A percentile compares a stretch with the other conserved stretches of the same genome.
These are phyloP conservation scores for Pyrocoelia pectoralis DNA, from an alignment of 2,888 invertebrate species.

Conservation along the genomic window DNA sequence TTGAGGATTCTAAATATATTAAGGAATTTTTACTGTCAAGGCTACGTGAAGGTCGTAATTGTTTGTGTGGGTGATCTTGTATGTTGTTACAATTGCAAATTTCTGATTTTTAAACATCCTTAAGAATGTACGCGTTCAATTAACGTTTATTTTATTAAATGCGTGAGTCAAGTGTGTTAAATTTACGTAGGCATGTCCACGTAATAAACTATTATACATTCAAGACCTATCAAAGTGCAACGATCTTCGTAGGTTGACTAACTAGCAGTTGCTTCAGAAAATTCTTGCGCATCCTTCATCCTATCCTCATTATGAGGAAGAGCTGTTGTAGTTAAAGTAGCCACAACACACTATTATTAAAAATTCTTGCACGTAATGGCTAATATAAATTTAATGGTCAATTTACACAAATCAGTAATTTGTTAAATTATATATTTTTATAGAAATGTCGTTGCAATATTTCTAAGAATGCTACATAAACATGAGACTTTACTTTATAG, in stretches of 20 bases:
- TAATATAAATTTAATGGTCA: not conserved
- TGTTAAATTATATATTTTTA: not conserved
- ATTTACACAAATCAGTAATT: not conserved
- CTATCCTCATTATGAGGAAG: not conserved
- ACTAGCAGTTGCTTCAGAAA: constrained; percentile 22
- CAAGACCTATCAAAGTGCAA: constrained; percentile 29
- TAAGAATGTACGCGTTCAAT: not conserved
- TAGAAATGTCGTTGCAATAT: not conserved
- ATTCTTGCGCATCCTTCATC: constrained; percentile 13
- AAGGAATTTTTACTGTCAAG: constrained; percentile 10
- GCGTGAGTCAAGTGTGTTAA: constrained; percentile 26
- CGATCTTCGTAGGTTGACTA: constrained; percentile 27
- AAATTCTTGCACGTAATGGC: not conserved
- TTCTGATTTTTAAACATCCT: not conserved
- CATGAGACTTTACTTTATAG: constrained; percentile 12
- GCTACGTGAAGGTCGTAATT: constrained; percentile 16
- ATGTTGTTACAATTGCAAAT: not conserved
- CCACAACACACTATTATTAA: not conserved
- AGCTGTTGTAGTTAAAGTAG: too few species aligned
- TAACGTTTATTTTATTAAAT: constrained; percentile 5
- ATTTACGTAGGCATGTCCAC: constrained; percentile 25
- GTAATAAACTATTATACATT: constrained; percentile 20
- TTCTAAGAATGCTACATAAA: constrained; percentile 22
- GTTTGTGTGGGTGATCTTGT: not conserved
- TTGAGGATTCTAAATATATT: not conserved